Evolutionary conservation across 2,797 vertebrate species (phyloP).

Genomic region (Tachyglossus aculeatus): DNA sequence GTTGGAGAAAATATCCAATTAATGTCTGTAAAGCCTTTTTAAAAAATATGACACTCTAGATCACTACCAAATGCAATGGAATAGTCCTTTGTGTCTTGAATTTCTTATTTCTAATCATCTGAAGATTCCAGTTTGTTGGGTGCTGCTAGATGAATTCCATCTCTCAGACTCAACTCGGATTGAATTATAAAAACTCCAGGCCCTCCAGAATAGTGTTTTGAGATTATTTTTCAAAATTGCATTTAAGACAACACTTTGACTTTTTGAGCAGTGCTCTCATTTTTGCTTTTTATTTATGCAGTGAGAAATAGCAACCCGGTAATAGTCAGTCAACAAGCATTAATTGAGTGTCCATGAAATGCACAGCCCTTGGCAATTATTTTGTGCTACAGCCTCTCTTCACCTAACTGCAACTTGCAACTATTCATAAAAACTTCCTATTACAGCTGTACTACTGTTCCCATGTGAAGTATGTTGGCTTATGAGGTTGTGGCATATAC

Average conservation of each 20-base stretch:
- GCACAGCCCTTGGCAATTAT: neutral
- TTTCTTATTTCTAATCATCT: no score
- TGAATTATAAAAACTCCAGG: neutral
- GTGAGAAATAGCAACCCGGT: neutral
- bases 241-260: neutral
- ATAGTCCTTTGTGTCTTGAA: neutral
- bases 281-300: neutral
- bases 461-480: no score
- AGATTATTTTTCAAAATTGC: neutral
- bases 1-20: neutral
- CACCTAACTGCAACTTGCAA: neutral
- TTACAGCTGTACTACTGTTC: neutral
- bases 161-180: neutral
- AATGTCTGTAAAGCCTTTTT: neutral
- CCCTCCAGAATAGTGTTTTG: neutral
- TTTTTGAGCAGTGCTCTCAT: neutral
- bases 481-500: no score
- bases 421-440: neutral
- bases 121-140: conserved; percentile 9
- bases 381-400: neutral
- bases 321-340: neutral
- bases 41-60: no score
- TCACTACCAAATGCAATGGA: no score
- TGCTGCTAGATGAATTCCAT: neutral
- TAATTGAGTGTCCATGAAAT: neutral